Conservation (phyloP, 2,888 invertebrate genomes). For the Eupithecia vulgata region DNA sequence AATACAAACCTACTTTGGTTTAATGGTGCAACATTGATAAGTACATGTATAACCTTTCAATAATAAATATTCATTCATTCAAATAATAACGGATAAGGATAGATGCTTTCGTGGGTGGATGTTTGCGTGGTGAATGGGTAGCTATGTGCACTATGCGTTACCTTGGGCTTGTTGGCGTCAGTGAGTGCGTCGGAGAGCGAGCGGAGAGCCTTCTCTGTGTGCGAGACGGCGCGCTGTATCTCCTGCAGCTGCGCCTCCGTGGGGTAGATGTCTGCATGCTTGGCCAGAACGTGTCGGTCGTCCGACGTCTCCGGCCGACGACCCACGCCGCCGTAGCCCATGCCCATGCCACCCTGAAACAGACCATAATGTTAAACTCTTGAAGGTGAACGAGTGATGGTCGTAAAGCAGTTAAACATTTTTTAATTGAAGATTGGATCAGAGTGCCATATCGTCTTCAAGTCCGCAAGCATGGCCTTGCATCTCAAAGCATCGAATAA, state of each 20-base stretch:
- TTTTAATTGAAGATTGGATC: constrained; percentile 45
- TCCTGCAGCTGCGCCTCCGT: constrained; percentile 94
- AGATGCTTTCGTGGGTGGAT: too few relatives aligned
- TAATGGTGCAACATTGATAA: too few relatives aligned
- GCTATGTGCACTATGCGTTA: constrained; percentile 34
- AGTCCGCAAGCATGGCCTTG: constrained; percentile 21
- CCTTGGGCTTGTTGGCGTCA: constrained; percentile 79
- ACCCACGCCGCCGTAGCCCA: constrained; percentile 78
- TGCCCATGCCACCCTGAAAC: constrained; percentile 48
- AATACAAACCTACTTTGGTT: too few relatives aligned
- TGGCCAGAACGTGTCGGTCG: constrained; percentile 96
- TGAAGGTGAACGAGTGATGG: not conserved
- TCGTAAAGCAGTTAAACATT: not conserved
- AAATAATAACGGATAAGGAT: too few relatives aligned
- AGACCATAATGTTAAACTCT: not conserved
- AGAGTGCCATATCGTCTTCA: constrained; percentile 60
- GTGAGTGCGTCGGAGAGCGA: constrained; percentile 95
- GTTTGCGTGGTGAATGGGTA: too few relatives aligned
- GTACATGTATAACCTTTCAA: too few relatives aligned
- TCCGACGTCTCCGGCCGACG: constrained; percentile 96
- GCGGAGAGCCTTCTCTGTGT: constrained; percentile 97
- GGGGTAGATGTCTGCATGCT: constrained; percentile 97
- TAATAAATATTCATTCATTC: too few relatives aligned
- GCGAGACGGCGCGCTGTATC: constrained; percentile 96
- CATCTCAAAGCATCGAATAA: constrained; percentile 51